phyloP scores from a whole-genome alignment of 2,888 invertebrate species.

The Pterostichus madidus region DNA sequence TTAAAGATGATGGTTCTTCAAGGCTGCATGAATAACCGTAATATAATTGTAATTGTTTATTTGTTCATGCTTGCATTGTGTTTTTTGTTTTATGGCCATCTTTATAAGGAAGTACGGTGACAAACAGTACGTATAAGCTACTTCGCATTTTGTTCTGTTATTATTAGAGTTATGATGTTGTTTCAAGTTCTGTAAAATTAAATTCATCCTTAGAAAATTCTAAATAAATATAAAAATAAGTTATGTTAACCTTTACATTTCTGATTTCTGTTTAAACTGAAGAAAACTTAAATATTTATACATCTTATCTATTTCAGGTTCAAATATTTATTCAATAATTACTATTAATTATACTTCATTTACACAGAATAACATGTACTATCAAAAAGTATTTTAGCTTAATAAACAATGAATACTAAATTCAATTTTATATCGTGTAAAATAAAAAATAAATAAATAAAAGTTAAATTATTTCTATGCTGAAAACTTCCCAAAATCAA shows the following conservation, averaged over 20 bases:
- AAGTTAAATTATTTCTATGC: too few species aligned
- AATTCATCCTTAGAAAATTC: not conserved
- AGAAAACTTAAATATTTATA: constrained; percentile 12
- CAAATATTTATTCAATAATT: constrained; percentile 28
- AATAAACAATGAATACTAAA: not conserved
- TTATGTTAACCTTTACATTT: not conserved
- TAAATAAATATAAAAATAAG: not conserved
- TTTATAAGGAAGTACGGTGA: not conserved
- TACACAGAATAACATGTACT: constrained; percentile 10
- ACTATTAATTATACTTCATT: constrained; percentile 7
- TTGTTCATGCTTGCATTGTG: not conserved
- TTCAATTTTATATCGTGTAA: too few species aligned
- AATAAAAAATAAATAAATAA: too few species aligned
- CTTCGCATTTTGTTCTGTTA: not conserved
- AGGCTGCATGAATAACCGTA: not conserved
- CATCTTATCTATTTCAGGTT: constrained; percentile 6
- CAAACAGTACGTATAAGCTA: too few species aligned
- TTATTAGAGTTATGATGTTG: not conserved
- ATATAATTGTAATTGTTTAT: constrained; percentile 12
- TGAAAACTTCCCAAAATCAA: too few species aligned
- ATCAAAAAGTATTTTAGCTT: constrained; percentile 7
- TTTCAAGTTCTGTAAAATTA: not conserved
- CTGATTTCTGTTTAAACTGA: constrained; percentile 1
- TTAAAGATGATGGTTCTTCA: constrained; percentile 21
- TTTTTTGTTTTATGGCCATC: not conserved